These are phyloP conservation scores for Zosterops hypoxanthus DNA, from an alignment of 2,113 vertebrate species.

Conservation along the genomic window DNA sequence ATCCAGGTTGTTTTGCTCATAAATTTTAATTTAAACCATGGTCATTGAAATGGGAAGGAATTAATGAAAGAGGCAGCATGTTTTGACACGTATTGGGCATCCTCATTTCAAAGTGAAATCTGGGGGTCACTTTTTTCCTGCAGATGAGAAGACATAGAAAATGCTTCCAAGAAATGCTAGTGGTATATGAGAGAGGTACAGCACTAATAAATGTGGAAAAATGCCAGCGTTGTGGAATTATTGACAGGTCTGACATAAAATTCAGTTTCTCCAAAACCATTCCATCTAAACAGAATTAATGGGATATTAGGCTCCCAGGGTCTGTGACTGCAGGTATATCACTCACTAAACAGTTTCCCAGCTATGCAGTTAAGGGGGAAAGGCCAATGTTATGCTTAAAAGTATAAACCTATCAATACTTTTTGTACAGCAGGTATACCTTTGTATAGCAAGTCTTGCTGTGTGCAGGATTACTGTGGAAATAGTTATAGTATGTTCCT, in stretches of 20 bases:
- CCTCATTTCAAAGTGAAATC: slow-evolving; percentile 6
- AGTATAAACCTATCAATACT: not conserved
- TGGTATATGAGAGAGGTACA: not conserved
- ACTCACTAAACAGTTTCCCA: not conserved
- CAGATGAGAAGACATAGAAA: not conserved
- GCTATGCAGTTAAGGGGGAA: not conserved
- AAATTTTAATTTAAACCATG: not conserved
- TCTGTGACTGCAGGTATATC: not conserved
- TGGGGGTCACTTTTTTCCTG: not conserved
- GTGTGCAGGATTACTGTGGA: not conserved
- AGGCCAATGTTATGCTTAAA: not conserved
- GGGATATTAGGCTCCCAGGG: not conserved
- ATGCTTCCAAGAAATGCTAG: not conserved
- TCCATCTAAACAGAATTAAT: slow-evolving; percentile 14
- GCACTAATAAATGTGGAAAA: not conserved
- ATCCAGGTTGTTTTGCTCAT: not conserved
- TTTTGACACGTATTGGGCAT: slow-evolving; percentile 7
- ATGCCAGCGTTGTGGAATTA: not conserved
- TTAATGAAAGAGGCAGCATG: not conserved
- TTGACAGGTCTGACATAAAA: slow-evolving; percentile 24
- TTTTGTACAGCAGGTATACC: not conserved
- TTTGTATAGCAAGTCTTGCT: not conserved
- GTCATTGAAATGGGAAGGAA: not conserved
- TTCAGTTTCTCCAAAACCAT: not conserved
- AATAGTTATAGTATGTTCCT: not conserved